Evolutionary conservation across 2,888 invertebrate species (phyloP), one percentile per base, ranked within the genome.

Genomic region (Lordiphosa fenestrarum): DNA sequence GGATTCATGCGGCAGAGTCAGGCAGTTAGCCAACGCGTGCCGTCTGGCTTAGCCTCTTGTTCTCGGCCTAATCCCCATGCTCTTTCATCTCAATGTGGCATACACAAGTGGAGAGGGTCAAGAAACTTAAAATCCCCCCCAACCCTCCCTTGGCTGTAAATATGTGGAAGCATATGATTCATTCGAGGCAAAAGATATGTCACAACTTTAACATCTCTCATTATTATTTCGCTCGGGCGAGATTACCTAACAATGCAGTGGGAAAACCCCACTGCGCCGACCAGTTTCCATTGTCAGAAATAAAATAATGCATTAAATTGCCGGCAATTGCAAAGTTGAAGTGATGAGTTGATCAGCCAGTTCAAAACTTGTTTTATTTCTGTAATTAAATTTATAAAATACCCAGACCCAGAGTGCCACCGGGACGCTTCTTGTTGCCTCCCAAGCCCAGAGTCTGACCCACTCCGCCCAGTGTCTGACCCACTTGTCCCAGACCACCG

Each of bases 1-100:
- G 71, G 80, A 77, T 78, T 84, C 80, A 83, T 78, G 85, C 66
- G 69, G 80, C 75, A 66, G 53, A 65, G 60, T 64, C 53, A 47
- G 39, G 55, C 63, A 36, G 57, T 50, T 13, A 21, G 57, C 33
- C 50, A 67, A 30, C 55, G 81, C 75, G 75, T 76, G 82, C 73
- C 58, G 38, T 57, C 30, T 54, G 19, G 25, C 23, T 35, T 12
- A 13, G 37, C 23, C 12, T 38, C 39, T n/a, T 23, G 15, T 54
- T 42, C 60, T 30, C 56, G 57, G 60, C 61, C 76, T 70, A 75
- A 76, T 75, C 81, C 81, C 54, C 30, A 44, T 19, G 13, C 21
- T 41, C 37, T 41, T 37, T 13, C 13, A 38, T 37, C 12, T 19
- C 30, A 6, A 15, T 10, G 13, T 36, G n/a, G 15, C 2, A 15